Base-by-base conservation (phyloP, 2,113 vertebrate genomes). In the Hucho hucho region DNA sequence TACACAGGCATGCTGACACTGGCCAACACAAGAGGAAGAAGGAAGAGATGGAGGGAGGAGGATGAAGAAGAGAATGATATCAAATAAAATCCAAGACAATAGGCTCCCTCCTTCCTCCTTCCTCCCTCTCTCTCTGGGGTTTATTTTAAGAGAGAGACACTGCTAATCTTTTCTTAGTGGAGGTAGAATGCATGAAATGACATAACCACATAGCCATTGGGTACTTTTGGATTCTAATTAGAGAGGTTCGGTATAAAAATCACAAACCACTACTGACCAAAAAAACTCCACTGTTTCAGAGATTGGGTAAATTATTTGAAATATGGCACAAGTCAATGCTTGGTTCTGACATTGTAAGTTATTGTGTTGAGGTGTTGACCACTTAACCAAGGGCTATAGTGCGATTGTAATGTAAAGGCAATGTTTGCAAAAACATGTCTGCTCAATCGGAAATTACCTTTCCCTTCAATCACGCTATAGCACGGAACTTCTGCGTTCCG, bases 181-280 rank as follows among this genome's bases (percentile, higher is more conserved):
- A 26, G 11, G 20, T 56, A 49, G 76, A 73, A 77, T 68, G 63
- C 76, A 68, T 64, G 14, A 77, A 59, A 77, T 73, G 37, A 46
- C 76, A 73, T 72, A 67, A 67, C 61, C 64, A 72, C 47, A 77
- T 32, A 37, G 16, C 63, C 63, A 72, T 77, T 72, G 70, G 24
- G 63, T 46, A 43, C 47, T 68, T 64, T 22, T 68, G 49, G 63
- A 72, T 13, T 58, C 28, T 72, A 77, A 77, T 72, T 77, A 77
- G 47, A 77, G 75, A 58, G 69, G 26, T 65, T 58, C 69, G 14
- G 26, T 65, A 61, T 56, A 32, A 20, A 58, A 72, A 72, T 72
- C 63, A 66, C 69, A 67, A 65, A 11, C 43, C 56, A 26, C n/a
- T 46, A 16, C 28, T 66, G 61, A 18, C 61, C 2, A 6, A 37